Base-by-base conservation (phyloP, 2,888 invertebrate genomes). In the Dryadula phaetusa region DNA sequence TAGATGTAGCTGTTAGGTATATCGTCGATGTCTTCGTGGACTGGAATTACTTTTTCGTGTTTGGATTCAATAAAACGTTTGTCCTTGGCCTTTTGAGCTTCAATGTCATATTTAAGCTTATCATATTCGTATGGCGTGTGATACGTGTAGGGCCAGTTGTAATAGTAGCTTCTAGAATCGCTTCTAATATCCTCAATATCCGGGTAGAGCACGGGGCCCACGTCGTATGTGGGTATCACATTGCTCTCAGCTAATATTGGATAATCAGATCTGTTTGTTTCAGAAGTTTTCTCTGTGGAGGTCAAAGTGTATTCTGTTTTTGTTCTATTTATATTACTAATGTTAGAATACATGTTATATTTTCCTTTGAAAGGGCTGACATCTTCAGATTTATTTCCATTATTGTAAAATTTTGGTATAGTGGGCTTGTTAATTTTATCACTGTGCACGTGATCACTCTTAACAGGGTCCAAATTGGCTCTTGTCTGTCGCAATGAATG, bases 181-280 rank as follows among this genome's bases (percentile, higher is more conserved):
- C 82, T 84, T 72, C 85, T 82, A 4, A 90, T 66, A 64, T 91
- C 89, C 49, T 90, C 84, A 40, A 87, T 84, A 54, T 91, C 88
- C 6, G 79, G 71, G 20, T 79, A 82, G 64, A 83, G 86, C 10
- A 82, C 77, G 8, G 73, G 70, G 16, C 69, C 65, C 14, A 77
- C 75, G 16, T 74, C 74, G 58, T 78, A 79, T 18, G 67, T 73
- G 8, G 72, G 63, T 18, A 75, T 64, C 10, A 70, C 67, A 28
- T 82, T 77, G n/a, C 70, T 72, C 7, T 56, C 18, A 40, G 49
- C 58, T 37, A 16, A 34, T 5, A 60, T 49, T 2, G 40, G 32
- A 34, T 69, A 46, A 58, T 63, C 53, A 42, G 54, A 61, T 44
- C 20, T 62, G 3, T 44, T 25, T 4, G 32, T 37, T 40, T 40